These are phyloP conservation scores for Onthophagus taurus DNA, from an alignment of 1,140 invertebrate genomes.

Conservation along the genomic window DNA sequence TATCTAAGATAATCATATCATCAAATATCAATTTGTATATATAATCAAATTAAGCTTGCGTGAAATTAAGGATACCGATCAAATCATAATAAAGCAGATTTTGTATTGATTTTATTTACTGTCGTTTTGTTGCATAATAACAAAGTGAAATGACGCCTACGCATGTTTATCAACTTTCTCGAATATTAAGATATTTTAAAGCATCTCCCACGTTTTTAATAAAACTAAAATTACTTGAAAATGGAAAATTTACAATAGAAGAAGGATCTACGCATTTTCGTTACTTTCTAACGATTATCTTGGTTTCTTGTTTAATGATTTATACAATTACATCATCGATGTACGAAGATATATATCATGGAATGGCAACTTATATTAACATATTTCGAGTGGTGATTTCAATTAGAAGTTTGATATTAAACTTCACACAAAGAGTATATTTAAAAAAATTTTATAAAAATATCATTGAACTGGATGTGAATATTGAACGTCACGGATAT, in stretches of 20 bases:
- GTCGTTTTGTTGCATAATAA: too few species aligned
- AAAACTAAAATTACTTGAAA: background rate
- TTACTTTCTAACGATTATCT: background rate
- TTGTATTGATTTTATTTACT: too few species aligned
- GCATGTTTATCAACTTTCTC: too few species aligned
- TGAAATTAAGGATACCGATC: too few species aligned
- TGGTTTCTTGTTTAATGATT: background rate
- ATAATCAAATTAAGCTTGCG: too few species aligned
- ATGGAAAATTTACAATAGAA: background rate
- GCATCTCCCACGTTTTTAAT: background rate
- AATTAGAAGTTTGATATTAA: background rate
- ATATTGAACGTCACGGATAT: background rate
- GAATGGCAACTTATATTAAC: background rate
- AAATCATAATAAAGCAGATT: too few species aligned
- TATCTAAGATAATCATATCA: too few species aligned
- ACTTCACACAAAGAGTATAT: background rate
- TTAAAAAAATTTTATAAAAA: background rate
- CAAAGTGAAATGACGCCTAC: too few species aligned
- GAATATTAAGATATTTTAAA: conserved; percentile 1
- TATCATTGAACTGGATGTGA: background rate
- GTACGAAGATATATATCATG: background rate
- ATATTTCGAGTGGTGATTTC: background rate
- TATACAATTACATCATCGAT: background rate
- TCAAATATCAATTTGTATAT: too few species aligned
- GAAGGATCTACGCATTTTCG: background rate